Evolutionary conservation across 2,113 vertebrate genomes (phyloP).

Genomic region (Harpagus bidentatus): DNA sequence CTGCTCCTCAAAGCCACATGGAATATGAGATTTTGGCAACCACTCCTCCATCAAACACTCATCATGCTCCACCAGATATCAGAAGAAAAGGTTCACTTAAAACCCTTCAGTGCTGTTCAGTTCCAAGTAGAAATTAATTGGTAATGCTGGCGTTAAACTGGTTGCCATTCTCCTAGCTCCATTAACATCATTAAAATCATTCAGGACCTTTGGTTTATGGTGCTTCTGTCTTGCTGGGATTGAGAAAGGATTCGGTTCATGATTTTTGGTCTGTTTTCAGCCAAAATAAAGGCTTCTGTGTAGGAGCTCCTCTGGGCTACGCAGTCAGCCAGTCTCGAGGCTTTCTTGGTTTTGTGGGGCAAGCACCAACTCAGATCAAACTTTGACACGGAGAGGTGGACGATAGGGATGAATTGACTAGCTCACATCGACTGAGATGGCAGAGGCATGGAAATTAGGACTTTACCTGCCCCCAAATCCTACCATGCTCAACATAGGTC

Average conservation of each 20-base stretch:
- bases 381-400: background rate
- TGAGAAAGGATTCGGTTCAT: background rate
- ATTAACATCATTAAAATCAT: background rate
- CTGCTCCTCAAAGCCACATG: background rate
- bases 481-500: rapidly evolving
- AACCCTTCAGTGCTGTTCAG: background rate
- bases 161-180: background rate
- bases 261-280: background rate
- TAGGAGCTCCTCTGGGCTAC: background rate
- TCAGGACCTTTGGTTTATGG: background rate
- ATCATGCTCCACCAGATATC: background rate
- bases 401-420: background rate
- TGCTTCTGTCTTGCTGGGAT: background rate
- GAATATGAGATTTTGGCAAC: background rate
- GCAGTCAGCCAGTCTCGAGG: background rate
- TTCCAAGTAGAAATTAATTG: background rate
- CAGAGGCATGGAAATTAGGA: background rate
- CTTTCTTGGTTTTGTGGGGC: background rate
- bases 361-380: background rate
- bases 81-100: background rate
- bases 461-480: background rate
- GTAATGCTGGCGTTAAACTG: background rate
- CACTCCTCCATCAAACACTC: background rate
- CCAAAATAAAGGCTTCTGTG: background rate
- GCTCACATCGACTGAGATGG: background rate